A percentile compares a stretch with the other conserved stretches of the same genome.
phyloP scores from a whole-genome alignment of 1,140 invertebrate species.

The Nixonia krombeini region DNA sequence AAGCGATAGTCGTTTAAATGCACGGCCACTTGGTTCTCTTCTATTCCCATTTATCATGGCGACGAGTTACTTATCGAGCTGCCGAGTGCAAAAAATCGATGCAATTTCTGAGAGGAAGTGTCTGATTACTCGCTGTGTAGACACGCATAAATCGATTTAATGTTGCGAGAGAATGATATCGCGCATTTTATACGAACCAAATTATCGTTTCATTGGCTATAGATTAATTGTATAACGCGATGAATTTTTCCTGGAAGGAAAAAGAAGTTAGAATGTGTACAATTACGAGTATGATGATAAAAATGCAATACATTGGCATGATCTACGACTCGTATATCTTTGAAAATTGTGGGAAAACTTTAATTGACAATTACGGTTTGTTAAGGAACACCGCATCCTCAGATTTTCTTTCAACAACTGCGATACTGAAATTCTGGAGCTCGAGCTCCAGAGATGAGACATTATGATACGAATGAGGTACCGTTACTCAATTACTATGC shows the following conservation, averaged over 20 bases:
- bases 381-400: no score
- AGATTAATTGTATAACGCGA: no score
- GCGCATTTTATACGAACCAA: no score
- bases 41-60: conserved; percentile 9
- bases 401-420: conserved; percentile 22
- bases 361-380: conserved; percentile 34
- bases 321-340: no score
- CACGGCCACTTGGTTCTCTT: conserved; percentile 2
- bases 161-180: no score
- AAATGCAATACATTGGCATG: no score
- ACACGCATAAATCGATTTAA: no score
- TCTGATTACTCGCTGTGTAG: conserved; percentile 1
- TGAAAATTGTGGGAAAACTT: conserved; percentile 7
- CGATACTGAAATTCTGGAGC: conserved; percentile 35
- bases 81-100: conserved; percentile 7
- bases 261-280: no score
- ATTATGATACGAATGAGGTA: conserved; percentile 57
- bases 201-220: no score
- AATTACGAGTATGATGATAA: no score
- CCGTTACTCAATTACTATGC: conserved; percentile 68
- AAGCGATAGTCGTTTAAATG: conserved; percentile 31
- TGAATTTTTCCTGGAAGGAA: no score
- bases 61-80: conserved; percentile 6
- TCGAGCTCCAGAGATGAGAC: conserved; percentile 53
- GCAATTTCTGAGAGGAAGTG: conserved; percentile 13